Conservation (phyloP, 2,797 vertebrate species). For the Sebastolobus alascanus region DNA sequence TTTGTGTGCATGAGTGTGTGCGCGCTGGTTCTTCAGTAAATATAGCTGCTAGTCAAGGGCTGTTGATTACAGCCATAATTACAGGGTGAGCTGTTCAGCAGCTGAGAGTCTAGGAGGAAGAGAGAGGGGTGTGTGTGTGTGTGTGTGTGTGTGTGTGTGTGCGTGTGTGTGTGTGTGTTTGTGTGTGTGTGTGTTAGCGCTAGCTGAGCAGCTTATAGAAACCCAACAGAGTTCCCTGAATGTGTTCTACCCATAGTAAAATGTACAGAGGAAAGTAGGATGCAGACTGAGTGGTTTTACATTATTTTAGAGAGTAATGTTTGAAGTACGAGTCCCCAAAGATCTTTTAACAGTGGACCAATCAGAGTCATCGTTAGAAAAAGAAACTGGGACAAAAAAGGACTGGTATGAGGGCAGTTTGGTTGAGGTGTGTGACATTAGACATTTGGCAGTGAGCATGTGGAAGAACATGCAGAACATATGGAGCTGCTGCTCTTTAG, state of each 20-base stretch:
- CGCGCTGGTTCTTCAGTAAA: conserved; percentile 71
- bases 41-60: conserved; percentile 82
- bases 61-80: conserved; percentile 86
- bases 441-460: background rate
- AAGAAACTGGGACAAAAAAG: background rate
- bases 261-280: conserved; percentile 13
- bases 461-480: conserved; percentile 7
- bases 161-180: conserved; percentile 38
- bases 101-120: conserved; percentile 74
- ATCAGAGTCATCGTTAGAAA: background rate
- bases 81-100: conserved; percentile 80
- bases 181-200: conserved; percentile 19
- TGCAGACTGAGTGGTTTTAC: conserved; percentile 7
- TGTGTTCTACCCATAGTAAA: conserved; percentile 6
- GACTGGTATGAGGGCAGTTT: background rate
- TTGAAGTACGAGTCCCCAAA: background rate
- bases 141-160: conserved; percentile 51
- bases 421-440: background rate
- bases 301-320: conserved; percentile 4
- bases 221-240: conserved; percentile 35
- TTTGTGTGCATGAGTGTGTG: conserved; percentile 25
- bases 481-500: background rate
- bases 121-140: conserved; percentile 57
- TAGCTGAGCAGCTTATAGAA: conserved; percentile 51
- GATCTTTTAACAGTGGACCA: background rate